Base-by-base conservation (phyloP, 1,140 invertebrate species). In the Protaetia brevitarsis region DNA sequence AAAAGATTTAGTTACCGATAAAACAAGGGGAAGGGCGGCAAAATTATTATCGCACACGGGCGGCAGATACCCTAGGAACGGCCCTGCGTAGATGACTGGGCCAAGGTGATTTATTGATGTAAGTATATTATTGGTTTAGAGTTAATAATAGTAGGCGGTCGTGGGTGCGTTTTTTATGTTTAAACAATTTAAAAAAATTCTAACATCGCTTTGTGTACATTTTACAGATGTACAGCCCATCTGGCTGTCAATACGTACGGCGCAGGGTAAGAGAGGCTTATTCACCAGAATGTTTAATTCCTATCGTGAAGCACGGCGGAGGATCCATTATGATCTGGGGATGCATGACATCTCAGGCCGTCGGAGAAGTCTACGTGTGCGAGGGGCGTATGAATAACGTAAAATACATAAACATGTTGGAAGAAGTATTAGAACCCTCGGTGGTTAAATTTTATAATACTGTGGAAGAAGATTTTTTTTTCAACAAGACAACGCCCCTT, bases 401-500 rank as follows among this genome's bases (percentile, higher is more conserved):
- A 2, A n/a, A 16, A 2, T 41, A 41, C 13, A 41, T 41, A n/a
- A 41, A 41, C 37, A 41, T 41, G 37, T 41, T 41, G 37, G 37
- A 41, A 6, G 13, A 57, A 29, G 19, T 57, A 23, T 10, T 57
- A 8, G 56, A 57, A 13, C 23, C 56, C 2, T 57, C 56, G 1
- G 3, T 57, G 6, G 56, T 26, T 8, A 57, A 57, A 57, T 57
- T 57, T 27, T 26, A 27, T 57, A 10, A 26, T 29, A 57, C 19
- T 3, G 23, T 30, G 5, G 2, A 31, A 1, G 29, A 11, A 3
- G 13, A 6, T 16, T 60, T 30, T 34, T 30, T 31, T 60, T 31
- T 13, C 29, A 60, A 19, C 58, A 60, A 60, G 58, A 60, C 30
- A 34, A 60, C 29, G 29, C 27, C 19, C 2, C 29, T 60, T 21